Base-by-base conservation (phyloP, 2,113 vertebrate species). In the Hippocampus abdominalis region DNA sequence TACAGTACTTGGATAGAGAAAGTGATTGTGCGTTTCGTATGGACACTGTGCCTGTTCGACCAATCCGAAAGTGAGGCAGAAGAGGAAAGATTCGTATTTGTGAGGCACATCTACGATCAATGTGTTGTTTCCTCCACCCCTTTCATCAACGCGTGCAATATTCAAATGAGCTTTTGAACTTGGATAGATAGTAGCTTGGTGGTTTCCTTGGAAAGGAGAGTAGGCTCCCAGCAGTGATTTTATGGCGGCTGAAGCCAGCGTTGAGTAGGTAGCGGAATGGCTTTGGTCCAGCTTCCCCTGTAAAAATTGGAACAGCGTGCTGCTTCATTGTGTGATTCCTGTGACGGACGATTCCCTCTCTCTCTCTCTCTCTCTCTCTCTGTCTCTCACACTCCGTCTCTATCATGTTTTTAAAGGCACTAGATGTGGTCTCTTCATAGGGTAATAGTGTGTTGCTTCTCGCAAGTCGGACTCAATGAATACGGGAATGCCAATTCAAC, bases 271-370 rank as follows among this genome's bases (percentile, higher is more conserved):
- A 84, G 86, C 84, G 60, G 84, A 89, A 85, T 84, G 83, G 82
- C 85, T 89, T 88, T 86, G 87, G 88, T 89, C 90, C 87, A 84
- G 86, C 78, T 88, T 90, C 81, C 83, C 75, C 88, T 89, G 87
- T 88, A 82, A 81, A 86, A 73, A 84, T 75, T 79, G 80, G 61
- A 71, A 88, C 73, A 80, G 83, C 69, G 84, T 67, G 39, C 74
- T 57, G 77, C 59, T 87, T 88, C 86, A 85, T 88, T 84, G 85
- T 89, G 82, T 84, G 78, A 69, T 83, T 79, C 88, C 85, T 86
- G 81, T 83, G 79, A 84, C 80, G 84, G 82, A 82, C 63, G 69
- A 88, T 62, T 73, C 76, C 73, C n/a, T 60, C 27, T 29, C 27
- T 60, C 57, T 81, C 82, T 84, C 74, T 44, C 77, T 44, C 42